Conservation (phyloP, 2,797 vertebrate species). For the Crenuchus spilurus region DNA sequence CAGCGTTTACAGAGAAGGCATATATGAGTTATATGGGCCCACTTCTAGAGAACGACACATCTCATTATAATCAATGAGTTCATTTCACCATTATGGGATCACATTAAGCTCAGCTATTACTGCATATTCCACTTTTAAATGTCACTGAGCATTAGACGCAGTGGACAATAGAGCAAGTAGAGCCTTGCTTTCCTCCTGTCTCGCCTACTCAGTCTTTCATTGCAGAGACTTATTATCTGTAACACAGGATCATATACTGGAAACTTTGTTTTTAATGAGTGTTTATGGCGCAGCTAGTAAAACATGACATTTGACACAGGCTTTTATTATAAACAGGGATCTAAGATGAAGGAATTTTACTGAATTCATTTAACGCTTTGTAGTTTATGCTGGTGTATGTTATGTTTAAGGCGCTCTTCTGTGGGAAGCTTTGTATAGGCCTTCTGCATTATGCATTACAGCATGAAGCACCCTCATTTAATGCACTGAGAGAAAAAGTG, state of each 20-base stretch:
- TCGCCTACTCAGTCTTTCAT: background rate
- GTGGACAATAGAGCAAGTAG: background rate
- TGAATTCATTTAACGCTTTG: too few species aligned
- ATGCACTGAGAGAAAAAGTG: conserved; percentile 3
- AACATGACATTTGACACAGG: conserved; percentile 25
- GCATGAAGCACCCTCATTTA: background rate
- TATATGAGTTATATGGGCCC: background rate
- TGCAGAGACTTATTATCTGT: background rate
- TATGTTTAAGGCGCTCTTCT: background rate
- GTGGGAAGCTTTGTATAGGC: background rate
- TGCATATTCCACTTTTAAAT: conserved; percentile 21
- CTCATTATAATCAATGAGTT: background rate
- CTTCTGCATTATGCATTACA: conserved; percentile 22
- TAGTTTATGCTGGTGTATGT: background rate
- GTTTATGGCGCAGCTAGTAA: conserved; percentile 9
- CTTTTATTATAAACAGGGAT: background rate
- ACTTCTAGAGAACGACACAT: background rate
- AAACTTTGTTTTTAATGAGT: background rate
- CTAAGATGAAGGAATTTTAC: background rate
- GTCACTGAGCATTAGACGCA: background rate
- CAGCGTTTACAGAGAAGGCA: background rate
- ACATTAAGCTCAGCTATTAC: conserved; percentile 24
- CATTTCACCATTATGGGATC: background rate
- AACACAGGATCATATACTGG: background rate
- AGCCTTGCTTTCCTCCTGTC: conserved; percentile 1